phyloP scores from a whole-genome alignment of 2,797 vertebrate genomes.

The Argyrosomus regius region DNA sequence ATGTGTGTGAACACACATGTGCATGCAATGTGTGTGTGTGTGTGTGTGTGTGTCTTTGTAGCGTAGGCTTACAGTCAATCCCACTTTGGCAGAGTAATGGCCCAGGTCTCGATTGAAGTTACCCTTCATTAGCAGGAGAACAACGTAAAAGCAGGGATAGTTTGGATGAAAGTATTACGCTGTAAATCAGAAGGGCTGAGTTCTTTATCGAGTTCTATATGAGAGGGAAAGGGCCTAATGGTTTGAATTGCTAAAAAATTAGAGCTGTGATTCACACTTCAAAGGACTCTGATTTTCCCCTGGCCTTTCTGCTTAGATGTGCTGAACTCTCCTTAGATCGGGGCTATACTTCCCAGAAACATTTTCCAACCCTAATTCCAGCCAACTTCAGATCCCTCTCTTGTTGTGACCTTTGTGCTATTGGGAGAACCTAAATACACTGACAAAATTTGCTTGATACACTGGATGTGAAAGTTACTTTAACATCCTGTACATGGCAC shows the following conservation, averaged over 20 bases:
- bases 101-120: constrained; percentile 72
- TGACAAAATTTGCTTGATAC: constrained; percentile 44
- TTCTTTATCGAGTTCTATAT: constrained; percentile 72
- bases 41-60: constrained; percentile 31
- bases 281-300: constrained; percentile 78
- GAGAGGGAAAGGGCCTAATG: constrained; percentile 74
- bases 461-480: constrained; percentile 31
- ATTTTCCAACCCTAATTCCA: constrained; percentile 68
- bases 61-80: constrained; percentile 67
- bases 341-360: constrained; percentile 61
- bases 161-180: constrained; percentile 76
- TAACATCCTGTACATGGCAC: constrained; percentile 25
- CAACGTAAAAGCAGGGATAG: constrained; percentile 61
- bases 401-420: constrained; percentile 59
- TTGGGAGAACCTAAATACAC: constrained; percentile 40
- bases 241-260: constrained; percentile 77
- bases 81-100: constrained; percentile 69
- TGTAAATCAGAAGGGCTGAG: constrained; percentile 56
- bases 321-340: constrained; percentile 73
- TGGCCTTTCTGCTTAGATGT: constrained; percentile 73
- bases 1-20: not conserved
- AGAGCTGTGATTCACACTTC: constrained; percentile 77
- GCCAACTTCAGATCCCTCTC: constrained; percentile 45
- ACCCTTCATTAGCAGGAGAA: constrained; percentile 74
- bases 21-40: not conserved